Percentiles rank a stretch among this genome's conserved stretches.
Evolutionary conservation across 1,140 invertebrate species (phyloP).

Genomic region (Lasioglossum baleicum): DNA sequence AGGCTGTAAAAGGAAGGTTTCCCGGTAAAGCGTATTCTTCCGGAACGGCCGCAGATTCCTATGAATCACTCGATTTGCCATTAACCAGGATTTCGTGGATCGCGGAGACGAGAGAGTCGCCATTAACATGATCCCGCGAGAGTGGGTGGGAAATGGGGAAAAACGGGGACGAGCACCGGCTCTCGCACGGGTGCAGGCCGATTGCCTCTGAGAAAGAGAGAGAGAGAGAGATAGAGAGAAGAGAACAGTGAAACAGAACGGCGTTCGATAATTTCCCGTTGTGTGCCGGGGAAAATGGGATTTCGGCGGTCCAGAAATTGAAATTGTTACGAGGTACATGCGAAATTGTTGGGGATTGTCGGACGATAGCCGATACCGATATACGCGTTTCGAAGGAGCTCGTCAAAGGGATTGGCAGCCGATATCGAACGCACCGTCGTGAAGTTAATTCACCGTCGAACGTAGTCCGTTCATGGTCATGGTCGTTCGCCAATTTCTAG

Average conservation of each 20-base stretch:
- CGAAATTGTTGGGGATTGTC: slow-evolving; percentile 53
- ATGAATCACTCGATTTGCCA: slow-evolving; percentile 48
- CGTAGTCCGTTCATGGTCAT: background rate
- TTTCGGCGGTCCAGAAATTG: slow-evolving; percentile 54
- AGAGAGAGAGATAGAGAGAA: slow-evolving; percentile 3
- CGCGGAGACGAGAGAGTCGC: slow-evolving; percentile 33
- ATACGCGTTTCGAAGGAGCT: slow-evolving; percentile 19
- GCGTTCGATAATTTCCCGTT: slow-evolving; percentile 62
- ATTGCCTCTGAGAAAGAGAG: background rate
- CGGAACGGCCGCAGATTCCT: slow-evolving; percentile 17
- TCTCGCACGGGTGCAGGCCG: background rate
- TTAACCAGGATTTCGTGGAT: slow-evolving; percentile 53
- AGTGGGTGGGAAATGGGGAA: slow-evolving; percentile 45
- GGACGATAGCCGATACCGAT: slow-evolving; percentile 36
- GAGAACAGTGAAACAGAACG: slow-evolving; percentile 38
- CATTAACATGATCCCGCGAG: slow-evolving; percentile 59
- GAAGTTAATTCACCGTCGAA: too few species aligned
- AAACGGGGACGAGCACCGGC: background rate
- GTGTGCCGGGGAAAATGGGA: slow-evolving; percentile 49
- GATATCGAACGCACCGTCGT: background rate
- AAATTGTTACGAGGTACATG: slow-evolving; percentile 64
- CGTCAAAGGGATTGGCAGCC: slow-evolving; percentile 40
- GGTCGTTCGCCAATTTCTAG: background rate
- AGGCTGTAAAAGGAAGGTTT: too few species aligned
- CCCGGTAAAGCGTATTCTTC: too few species aligned